Conservation (phyloP, 2,113 vertebrate species). For the Halcyon senegalensis region DNA sequence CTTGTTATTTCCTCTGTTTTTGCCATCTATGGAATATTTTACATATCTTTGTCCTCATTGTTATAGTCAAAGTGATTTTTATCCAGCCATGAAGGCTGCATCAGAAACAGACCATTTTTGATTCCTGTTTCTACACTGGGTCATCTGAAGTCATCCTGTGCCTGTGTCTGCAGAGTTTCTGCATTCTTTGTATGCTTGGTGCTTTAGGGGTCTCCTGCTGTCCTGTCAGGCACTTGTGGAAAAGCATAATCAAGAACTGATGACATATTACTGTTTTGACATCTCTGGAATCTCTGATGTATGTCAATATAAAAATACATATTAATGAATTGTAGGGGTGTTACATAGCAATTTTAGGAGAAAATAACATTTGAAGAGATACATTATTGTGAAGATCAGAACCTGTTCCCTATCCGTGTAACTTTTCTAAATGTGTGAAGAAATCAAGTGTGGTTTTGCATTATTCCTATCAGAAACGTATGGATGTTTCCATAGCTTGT, state of each 20-base stretch:
- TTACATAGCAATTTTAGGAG: background rate
- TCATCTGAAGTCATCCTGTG: background rate
- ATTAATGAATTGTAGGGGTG: background rate
- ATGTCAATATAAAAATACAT: background rate
- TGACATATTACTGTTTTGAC: background rate
- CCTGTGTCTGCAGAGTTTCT: background rate
- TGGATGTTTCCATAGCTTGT: background rate
- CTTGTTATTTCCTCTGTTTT: background rate
- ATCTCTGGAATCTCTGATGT: background rate
- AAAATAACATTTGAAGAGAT: background rate
- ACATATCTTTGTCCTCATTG: rapidly evolving
- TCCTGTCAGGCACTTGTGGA: background rate
- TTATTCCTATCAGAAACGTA: background rate
- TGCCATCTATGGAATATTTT: background rate
- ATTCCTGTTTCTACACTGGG: background rate
- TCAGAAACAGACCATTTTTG: background rate
- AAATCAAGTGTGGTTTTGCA: background rate
- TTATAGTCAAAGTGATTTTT: background rate
- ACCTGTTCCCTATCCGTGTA: background rate
- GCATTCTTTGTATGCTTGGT: background rate
- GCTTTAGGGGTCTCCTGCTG: background rate
- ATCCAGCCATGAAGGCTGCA: background rate
- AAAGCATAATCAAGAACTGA: background rate
- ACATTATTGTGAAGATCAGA: background rate
- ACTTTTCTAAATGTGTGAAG: background rate